Percentiles rank a stretch among this genome's conserved stretches.
Evolutionary conservation across 1,140 invertebrate genomes (phyloP).

Genomic region (Scaptomyza pallida): DNA sequence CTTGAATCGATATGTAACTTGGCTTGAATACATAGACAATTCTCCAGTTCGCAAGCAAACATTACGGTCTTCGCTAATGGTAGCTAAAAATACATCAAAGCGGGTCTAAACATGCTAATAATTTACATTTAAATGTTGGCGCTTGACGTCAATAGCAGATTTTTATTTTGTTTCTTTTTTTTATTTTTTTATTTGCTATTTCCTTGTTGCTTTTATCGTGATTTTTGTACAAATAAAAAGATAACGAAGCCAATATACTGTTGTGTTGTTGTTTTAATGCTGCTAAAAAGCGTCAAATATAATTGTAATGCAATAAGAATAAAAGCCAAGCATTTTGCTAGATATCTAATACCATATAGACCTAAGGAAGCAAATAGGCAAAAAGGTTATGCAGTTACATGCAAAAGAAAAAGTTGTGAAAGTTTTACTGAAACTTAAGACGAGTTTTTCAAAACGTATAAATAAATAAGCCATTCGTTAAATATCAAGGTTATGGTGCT

Average conservation of each 20-base stretch:
- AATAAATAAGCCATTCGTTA: background rate
- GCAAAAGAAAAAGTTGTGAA: too few species aligned
- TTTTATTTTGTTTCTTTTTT: constrained; percentile 32
- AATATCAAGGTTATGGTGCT: too few species aligned
- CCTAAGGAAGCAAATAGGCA: background rate
- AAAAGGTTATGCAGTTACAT: too few species aligned
- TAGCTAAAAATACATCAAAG: constrained; percentile 49
- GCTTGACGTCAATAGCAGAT: constrained; percentile 59
- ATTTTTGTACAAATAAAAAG: constrained; percentile 15
- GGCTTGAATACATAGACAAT: constrained; percentile 24
- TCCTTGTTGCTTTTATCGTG: constrained; percentile 10
- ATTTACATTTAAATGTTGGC: constrained; percentile 59
- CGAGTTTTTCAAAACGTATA: background rate
- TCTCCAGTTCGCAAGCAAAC: constrained; percentile 10
- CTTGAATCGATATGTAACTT: constrained; percentile 15
- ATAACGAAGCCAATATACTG: constrained; percentile 28
- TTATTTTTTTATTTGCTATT: constrained; percentile 12
- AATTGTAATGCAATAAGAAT: constrained; percentile 19
- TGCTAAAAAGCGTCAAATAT: constrained; percentile 1
- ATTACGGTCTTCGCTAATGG: constrained; percentile 23
- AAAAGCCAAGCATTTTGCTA: constrained; percentile 4
- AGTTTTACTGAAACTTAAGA: background rate
- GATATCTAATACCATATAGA: background rate
- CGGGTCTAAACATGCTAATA: constrained; percentile 33
- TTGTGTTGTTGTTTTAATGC: constrained; percentile 15